A percentile compares a stretch with the other conserved stretches of the same genome.
Evolutionary conservation across 2,888 invertebrate species (phyloP).

Genomic region (Netelia melanura): DNA sequence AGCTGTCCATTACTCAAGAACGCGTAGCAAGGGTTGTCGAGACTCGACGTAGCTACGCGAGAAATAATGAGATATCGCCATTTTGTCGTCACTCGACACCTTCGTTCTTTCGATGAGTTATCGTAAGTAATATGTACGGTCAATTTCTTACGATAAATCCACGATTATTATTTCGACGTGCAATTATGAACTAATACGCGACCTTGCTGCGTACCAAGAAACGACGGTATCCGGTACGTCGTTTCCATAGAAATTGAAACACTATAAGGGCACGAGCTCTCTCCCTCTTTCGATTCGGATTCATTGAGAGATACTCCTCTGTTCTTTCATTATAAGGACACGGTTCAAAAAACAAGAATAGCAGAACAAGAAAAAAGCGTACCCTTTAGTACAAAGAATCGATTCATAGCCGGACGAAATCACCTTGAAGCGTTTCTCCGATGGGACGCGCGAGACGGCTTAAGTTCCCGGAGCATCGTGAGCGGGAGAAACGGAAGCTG

Average conservation of each 20-base stretch:
- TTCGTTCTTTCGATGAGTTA: neutral
- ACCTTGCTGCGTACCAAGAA: neutral
- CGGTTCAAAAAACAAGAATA: conserved; percentile 34
- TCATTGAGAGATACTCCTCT: conserved; percentile 35
- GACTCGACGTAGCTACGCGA: conserved; percentile 8
- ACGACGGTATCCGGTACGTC: conserved; percentile 34
- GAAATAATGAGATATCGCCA: conserved; percentile 33
- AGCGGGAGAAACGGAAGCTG: conserved; percentile 48
- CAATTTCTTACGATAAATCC: neutral
- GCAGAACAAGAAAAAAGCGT: conserved; percentile 45
- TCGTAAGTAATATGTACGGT: neutral
- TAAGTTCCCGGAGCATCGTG: conserved; percentile 46
- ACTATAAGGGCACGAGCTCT: neutral
- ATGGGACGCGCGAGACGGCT: conserved; percentile 40
- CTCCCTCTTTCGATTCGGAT: conserved; percentile 2
- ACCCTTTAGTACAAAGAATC: conserved; percentile 72
- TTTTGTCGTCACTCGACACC: conserved; percentile 21
- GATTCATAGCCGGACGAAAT: conserved; percentile 74
- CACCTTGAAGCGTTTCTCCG: conserved; percentile 72
- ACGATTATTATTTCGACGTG: neutral
- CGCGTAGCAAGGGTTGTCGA: conserved; percentile 30
- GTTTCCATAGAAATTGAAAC: conserved; percentile 23
- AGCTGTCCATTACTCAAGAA: conserved; percentile 27
- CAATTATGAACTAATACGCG: neutral
- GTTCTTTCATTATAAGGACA: conserved; percentile 44